Evolutionary conservation across 2,113 vertebrate genomes (phyloP).

Genomic region (Rhabdomys dilectus): DNA sequence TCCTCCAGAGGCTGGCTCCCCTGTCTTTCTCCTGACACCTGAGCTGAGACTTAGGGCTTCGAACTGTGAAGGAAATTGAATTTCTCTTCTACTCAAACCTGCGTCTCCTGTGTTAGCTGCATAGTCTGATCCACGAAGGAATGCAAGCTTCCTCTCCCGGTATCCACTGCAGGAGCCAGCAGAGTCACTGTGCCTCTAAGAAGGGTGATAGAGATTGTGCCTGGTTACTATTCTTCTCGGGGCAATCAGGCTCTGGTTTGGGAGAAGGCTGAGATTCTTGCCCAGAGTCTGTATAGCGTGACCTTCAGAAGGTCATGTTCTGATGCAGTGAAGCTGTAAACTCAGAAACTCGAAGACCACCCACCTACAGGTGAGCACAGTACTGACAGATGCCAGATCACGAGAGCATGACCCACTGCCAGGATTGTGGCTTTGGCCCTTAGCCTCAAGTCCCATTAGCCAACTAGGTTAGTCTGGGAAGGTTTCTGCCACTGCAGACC

Average conservation of each 20-base stretch:
- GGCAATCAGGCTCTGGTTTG: rapidly evolving
- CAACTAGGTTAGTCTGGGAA: not conserved
- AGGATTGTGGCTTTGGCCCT: not conserved
- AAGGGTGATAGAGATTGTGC: rapidly evolving
- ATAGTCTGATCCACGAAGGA: not conserved
- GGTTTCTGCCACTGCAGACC: not conserved
- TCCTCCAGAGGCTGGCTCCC: not conserved
- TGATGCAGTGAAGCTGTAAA: not conserved
- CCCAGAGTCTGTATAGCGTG: not conserved
- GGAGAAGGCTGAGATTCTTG: not conserved
- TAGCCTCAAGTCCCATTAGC: not conserved
- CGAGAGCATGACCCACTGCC: not conserved
- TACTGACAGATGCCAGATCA: too few relatives aligned
- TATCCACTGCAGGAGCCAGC: not conserved
- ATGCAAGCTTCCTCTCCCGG: not conserved
- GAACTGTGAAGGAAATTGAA: not conserved
- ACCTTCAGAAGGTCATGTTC: not conserved
- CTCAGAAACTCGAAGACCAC: not conserved
- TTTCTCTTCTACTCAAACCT: not conserved
- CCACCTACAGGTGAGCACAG: rapidly evolving
- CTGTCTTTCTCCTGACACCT: not conserved
- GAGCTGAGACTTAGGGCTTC: not conserved
- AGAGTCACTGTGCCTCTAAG: rapidly evolving
- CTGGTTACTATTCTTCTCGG: rapidly evolving
- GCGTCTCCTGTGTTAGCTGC: rapidly evolving